phyloP scores from a whole-genome alignment of 1,140 invertebrate genomes.

The Neoseiulus cucumeris region DNA sequence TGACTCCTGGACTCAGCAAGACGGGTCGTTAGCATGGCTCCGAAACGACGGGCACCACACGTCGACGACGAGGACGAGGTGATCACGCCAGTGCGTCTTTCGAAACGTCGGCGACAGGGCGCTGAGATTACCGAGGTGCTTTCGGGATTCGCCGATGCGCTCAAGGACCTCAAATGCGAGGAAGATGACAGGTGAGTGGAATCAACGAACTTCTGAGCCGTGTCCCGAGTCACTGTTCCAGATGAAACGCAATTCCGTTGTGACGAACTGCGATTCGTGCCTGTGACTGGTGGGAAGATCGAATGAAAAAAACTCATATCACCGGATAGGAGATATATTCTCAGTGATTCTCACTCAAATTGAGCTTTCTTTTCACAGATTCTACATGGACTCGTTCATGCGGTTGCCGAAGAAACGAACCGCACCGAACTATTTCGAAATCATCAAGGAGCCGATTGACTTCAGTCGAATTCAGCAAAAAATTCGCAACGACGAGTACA shows the following conservation, averaged over 20 bases:
- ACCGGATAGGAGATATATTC: no score
- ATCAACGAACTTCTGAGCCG: background rate
- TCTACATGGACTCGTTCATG: conserved; percentile 2
- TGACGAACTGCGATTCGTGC: no score
- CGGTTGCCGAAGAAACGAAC: background rate
- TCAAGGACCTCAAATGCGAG: conserved; percentile 1
- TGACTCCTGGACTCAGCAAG: no score
- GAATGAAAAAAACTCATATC: no score
- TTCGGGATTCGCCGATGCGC: background rate
- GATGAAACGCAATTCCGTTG: no score
- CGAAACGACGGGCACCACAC: background rate
- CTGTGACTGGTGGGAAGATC: no score
- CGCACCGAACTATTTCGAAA: conserved; percentile 33
- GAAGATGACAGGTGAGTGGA: background rate
- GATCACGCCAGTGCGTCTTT: background rate
- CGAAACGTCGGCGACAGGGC: background rate
- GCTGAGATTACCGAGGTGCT: background rate
- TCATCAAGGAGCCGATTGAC: conserved; percentile 75
- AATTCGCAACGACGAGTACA: conserved; percentile 80
- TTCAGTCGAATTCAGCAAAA: conserved; percentile 84
- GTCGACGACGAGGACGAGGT: background rate
- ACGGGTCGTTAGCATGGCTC: background rate
- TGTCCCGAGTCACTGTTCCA: no score
- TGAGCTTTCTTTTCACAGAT: background rate
- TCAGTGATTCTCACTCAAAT: no score